Base-by-base conservation (phyloP, 2,113 vertebrate genomes). In the Tichodroma muraria region DNA sequence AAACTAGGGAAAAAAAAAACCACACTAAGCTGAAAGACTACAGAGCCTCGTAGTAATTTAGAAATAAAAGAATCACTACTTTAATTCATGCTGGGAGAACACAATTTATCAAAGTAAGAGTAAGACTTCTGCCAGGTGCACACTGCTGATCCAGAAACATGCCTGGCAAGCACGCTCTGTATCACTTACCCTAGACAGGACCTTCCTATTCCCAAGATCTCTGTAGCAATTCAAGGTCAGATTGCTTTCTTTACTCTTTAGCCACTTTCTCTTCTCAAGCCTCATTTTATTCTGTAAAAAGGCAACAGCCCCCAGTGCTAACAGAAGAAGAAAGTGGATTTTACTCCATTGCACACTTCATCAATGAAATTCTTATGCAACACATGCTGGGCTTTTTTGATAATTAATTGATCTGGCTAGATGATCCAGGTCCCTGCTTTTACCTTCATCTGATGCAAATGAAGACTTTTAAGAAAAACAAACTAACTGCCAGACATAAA, bases 21-120 rank as follows among this genome's bases (percentile, higher is more conserved):
- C 70, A 64, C 28, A 59, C 9, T 56, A 88, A 73, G 49, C 65
- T 81, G 56, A 81, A 86, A 84, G 52, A 71, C 49, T 79, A 57
- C 0, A 11, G 57, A 87, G 53, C 31, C 25, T 83, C 59, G 68
- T 50, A 91, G 64, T 57, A 86, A 83, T 75, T 64, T 77, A 71
- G 60, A 94, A 95, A 83, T 42, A 85, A 80, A 89, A 91, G 52
- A 94, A 80, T 65, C 64, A 86, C 71, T 88, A 70, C 79, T 80
- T 85, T 42, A 80, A 88, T 56, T 90, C 76, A 68, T 52, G 72
- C 82, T 93, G 60, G 37, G 80, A 88, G 45, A 92, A 90, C 80
- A 94, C 69, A 79, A 69, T 94, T 81, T 81, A 63, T 88, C 82
- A 85, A 90, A 85, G 56, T 49, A 18, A 1, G 15, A 83, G 68